Conservation (phyloP, 2,113 vertebrate genomes). For the Mesembrinibis cayennensis region DNA sequence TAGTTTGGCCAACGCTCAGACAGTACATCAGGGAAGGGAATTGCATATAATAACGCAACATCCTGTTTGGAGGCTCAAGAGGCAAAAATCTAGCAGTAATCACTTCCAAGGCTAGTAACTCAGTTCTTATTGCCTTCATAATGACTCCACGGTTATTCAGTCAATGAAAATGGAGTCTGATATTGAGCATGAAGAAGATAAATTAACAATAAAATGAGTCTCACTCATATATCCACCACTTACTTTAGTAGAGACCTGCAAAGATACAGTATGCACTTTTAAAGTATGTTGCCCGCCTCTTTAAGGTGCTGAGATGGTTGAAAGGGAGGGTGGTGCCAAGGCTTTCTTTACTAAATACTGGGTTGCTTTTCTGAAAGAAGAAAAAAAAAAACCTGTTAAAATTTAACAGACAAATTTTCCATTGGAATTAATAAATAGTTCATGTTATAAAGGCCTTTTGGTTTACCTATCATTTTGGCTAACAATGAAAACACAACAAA, state of each 20-base stretch:
- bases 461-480: not conserved
- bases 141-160: constrained; percentile 67
- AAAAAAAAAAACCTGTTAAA: not conserved
- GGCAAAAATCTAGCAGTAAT: constrained; percentile 67
- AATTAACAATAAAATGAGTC: constrained; percentile 39
- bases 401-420: constrained; percentile 45
- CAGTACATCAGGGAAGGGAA: constrained; percentile 38
- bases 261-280: constrained; percentile 45
- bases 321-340: not conserved
- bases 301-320: constrained; percentile 8
- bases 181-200: constrained; percentile 40
- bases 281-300: constrained; percentile 32
- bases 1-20: constrained; percentile 46
- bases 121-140: constrained; percentile 59
- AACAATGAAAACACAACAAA: not conserved
- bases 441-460: constrained; percentile 22
- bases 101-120: constrained; percentile 65
- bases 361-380: constrained; percentile 5
- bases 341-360: constrained; percentile 44
- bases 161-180: constrained; percentile 66
- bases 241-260: not conserved
- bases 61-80: constrained; percentile 59
- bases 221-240: constrained; percentile 2
- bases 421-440: constrained; percentile 60
- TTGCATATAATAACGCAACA: constrained; percentile 16